Conservation (phyloP, 2,888 invertebrate genomes). For the Drosophila mimica region DNA sequence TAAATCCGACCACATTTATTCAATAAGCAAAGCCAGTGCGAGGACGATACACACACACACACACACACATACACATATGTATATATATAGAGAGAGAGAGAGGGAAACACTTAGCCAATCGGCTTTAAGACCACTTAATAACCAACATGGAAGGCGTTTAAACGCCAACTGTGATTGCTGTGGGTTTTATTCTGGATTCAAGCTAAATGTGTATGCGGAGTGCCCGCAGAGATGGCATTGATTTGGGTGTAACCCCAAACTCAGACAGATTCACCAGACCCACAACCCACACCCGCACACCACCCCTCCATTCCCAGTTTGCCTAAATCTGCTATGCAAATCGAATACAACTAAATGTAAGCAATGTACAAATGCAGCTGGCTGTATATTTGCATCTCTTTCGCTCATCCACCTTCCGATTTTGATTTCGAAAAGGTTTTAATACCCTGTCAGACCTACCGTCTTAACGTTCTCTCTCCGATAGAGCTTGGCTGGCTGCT, state of each 20-base stretch:
- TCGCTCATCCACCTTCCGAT: conserved; percentile 39
- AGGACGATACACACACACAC: conserved; percentile 2
- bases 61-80: conserved; percentile 1
- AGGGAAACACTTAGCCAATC: conserved; percentile 50
- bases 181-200: conserved; percentile 1
- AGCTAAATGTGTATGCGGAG: conserved; percentile 39
- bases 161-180: conserved; percentile 13
- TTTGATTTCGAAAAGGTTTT: conserved; percentile 67
- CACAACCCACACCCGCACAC: background rate
- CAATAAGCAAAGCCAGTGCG: conserved; percentile 57
- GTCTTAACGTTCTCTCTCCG: background rate
- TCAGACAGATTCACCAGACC: background rate
- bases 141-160: conserved; percentile 61
- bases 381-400: conserved; percentile 20
- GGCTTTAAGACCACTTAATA: conserved; percentile 79
- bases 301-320: background rate
- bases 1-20: conserved; percentile 74
- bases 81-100: background rate
- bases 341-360: conserved; percentile 79
- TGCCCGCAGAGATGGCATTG: conserved; percentile 69
- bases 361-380: conserved; percentile 72
- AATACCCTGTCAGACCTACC: conserved; percentile 51
- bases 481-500: conserved; percentile 24
- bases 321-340: conserved; percentile 70
- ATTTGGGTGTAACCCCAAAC: conserved; percentile 58